Conservation (phyloP, 2,888 invertebrate species). For the Lasioglossum marginatum region DNA sequence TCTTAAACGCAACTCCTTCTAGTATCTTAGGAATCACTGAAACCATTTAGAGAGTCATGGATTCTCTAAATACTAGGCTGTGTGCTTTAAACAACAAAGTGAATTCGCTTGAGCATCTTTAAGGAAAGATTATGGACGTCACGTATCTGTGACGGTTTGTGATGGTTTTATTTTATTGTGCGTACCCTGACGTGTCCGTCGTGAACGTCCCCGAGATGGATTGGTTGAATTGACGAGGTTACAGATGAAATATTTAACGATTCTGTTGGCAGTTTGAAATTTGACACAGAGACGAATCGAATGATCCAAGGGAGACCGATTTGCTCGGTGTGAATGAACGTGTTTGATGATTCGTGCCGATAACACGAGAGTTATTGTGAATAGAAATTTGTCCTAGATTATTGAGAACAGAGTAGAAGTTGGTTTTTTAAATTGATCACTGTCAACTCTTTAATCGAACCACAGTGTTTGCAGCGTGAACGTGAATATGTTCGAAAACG, state of each 20-base stretch:
- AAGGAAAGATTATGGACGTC: neutral
- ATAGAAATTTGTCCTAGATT: neutral
- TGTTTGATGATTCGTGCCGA: neutral
- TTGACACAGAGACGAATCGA: neutral
- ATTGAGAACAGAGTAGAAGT: neutral
- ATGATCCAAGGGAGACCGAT: neutral
- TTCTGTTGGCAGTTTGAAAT: neutral
- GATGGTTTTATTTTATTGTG: neutral
- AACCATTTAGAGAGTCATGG: neutral
- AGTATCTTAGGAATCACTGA: neutral
- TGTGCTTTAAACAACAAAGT: neutral
- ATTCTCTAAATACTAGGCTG: neutral
- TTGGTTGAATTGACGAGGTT: neutral
- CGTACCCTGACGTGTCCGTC: neutral
- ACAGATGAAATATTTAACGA: neutral
- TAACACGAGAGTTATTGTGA: neutral
- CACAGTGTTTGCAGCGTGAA: neutral
- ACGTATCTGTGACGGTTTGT: neutral
- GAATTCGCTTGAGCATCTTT: neutral
- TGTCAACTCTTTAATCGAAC: neutral
- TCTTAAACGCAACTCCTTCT: neutral
- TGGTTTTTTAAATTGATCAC: neutral
- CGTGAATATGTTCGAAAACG: neutral
- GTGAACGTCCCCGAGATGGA: neutral
- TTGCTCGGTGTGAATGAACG: constrained; percentile 1